Conservation (phyloP, 2,797 vertebrate species). For the Sebastes matsubarae region DNA sequence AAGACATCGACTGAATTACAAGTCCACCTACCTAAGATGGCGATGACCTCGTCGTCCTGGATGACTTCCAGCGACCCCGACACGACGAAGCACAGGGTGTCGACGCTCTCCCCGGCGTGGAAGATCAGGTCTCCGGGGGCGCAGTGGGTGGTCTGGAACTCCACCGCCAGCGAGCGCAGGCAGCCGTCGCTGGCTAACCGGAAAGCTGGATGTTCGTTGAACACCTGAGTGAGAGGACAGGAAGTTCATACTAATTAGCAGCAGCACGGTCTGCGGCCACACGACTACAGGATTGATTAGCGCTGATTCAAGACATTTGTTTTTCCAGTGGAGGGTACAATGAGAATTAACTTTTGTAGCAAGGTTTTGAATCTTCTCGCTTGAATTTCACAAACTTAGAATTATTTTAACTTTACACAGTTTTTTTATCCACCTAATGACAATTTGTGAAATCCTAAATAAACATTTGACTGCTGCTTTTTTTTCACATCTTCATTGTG, state of each 20-base stretch:
- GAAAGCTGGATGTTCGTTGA: slow-evolving; percentile 96
- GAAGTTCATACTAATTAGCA: neutral
- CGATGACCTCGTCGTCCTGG: slow-evolving; percentile 97
- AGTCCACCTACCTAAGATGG: slow-evolving; percentile 87
- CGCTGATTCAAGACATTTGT: neutral
- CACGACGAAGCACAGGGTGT: slow-evolving; percentile 95
- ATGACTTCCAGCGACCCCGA: slow-evolving; percentile 97
- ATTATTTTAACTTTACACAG: neutral
- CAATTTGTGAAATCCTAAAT: neutral
- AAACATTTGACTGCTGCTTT: too few species aligned
- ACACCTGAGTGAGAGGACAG: slow-evolving; percentile 76
- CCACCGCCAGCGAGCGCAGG: slow-evolving; percentile 92
- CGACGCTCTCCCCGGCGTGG: slow-evolving; percentile 94
- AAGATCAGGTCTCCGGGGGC: slow-evolving; percentile 97
- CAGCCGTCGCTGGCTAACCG: slow-evolving; percentile 95
- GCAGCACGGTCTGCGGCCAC: neutral
- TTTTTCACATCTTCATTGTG: neutral
- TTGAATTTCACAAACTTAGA: neutral
- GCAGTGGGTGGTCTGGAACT: slow-evolving; percentile 96
- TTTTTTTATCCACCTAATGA: neutral
- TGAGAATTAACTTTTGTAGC: neutral
- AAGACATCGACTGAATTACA: neutral
- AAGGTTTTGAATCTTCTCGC: neutral
- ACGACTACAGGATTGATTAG: accelerated
- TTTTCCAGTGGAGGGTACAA: neutral